Conservation (phyloP, 1,140 invertebrate genomes). For the Heliconius hewitsoni region DNA sequence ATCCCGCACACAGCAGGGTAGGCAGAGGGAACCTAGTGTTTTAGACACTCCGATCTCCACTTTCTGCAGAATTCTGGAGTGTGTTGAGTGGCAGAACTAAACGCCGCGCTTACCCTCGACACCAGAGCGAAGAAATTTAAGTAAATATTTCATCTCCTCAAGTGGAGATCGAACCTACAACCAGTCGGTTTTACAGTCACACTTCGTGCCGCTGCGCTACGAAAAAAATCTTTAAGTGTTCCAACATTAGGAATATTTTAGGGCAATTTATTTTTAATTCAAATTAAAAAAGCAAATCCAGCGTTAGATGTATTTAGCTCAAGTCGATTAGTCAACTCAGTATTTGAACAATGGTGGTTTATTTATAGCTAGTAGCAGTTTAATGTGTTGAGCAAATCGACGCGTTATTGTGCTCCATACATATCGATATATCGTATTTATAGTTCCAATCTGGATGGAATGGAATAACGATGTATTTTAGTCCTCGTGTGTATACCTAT, state of each 20-base stretch:
- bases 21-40: no score
- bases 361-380: constrained; percentile 52
- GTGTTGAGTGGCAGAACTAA: no score
- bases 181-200: no score
- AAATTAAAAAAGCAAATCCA: background rate
- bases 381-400: constrained; percentile 56
- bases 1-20: no score
- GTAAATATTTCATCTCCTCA: no score
- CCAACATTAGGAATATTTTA: background rate
- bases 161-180: no score
- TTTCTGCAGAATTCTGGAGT: no score
- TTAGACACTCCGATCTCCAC: no score
- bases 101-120: no score
- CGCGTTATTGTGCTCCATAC: constrained; percentile 49
- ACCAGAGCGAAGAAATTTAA: no score
- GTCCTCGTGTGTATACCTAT: background rate
- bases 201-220: no score
- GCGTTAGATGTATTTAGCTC: constrained; percentile 23
- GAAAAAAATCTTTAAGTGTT: background rate
- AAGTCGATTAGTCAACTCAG: constrained; percentile 60
- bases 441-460: constrained; percentile 20
- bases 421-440: constrained; percentile 28
- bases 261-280: background rate
- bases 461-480: constrained; percentile 10
- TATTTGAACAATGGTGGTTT: constrained; percentile 64